Base-by-base conservation (phyloP, 2,797 vertebrate species). In the Anolis apletophallus region DNA sequence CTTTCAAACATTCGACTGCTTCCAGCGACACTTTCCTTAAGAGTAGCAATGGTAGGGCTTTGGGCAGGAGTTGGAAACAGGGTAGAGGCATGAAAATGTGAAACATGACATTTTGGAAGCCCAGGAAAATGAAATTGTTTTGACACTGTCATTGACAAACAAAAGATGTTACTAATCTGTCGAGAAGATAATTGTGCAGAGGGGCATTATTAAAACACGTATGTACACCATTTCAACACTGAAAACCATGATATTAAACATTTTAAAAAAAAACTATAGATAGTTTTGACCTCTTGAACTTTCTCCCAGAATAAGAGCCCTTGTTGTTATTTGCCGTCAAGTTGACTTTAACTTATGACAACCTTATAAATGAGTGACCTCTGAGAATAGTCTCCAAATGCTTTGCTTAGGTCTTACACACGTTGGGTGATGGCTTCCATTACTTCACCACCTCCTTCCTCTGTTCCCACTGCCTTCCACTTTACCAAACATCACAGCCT, bases 51-150 rank as follows among this genome's bases (percentile, higher is more conserved):
- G 83, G 85, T 81, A 88, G 88, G 82, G 91, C 40, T 71, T 68
- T 74, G 50, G 59, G n/a, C 14, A 8, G 50, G n/a, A 50, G 91
- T 26, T 73, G 80, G 88, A 91, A 29, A 64, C 3, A 29, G 61
- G 26, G 10, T 64, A 93, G 81, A 90, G 84, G 86, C 19, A 10
- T 32, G 57, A 64, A 82, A 82, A 83, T 68, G 19, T 77, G 55
- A 59, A 87, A 92, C 87, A 93, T 90, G 83, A 84, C 88, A 91
- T 94, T 91, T 46, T 91, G 94, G 95, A 95, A 95, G 91, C 69
- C 91, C 81, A 91, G 91, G 94, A 92, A 95, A 95, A 96, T 89
- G 89, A 93, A 97, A 96, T 96, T 95, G 93, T 97, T 97, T 96
- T 97, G 96, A 97, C 96, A 96, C 91, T 89, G 80, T 92, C 93